Percentiles rank a stretch among this genome's conserved stretches.
Evolutionary conservation across 1,140 invertebrate species (phyloP).

Genomic region (Protaetia brevitarsis): DNA sequence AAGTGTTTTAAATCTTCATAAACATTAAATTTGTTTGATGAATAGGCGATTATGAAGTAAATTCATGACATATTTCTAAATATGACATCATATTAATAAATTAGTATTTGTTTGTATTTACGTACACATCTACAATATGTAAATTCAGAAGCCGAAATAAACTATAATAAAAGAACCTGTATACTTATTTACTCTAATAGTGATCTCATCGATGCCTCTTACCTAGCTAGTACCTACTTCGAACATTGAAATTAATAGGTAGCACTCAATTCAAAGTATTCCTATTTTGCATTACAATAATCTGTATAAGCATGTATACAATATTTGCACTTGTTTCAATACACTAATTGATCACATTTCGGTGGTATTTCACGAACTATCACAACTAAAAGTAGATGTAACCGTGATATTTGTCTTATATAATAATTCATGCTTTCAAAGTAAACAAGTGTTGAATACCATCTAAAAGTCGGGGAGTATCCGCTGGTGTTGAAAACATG

Average conservation of each 20-base stretch:
- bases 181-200: background rate
- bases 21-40: background rate
- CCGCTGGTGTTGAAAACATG: no score
- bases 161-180: background rate
- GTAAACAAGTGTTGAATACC: no score
- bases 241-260: no score
- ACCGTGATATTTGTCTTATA: background rate
- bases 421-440: background rate
- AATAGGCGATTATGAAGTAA: background rate
- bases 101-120: no score
- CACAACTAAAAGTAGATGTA: background rate
- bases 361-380: background rate
- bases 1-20: background rate
- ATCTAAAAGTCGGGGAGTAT: no score
- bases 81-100: no score
- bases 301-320: no score
- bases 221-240: no score
- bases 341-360: background rate
- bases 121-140: background rate
- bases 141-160: background rate
- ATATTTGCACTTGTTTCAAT: background rate
- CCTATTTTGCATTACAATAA: no score
- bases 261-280: no score
- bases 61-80: background rate
- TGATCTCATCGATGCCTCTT: background rate